phyloP scores from a whole-genome alignment of 2,888 invertebrate genomes.

The Malacosoma neustria region DNA sequence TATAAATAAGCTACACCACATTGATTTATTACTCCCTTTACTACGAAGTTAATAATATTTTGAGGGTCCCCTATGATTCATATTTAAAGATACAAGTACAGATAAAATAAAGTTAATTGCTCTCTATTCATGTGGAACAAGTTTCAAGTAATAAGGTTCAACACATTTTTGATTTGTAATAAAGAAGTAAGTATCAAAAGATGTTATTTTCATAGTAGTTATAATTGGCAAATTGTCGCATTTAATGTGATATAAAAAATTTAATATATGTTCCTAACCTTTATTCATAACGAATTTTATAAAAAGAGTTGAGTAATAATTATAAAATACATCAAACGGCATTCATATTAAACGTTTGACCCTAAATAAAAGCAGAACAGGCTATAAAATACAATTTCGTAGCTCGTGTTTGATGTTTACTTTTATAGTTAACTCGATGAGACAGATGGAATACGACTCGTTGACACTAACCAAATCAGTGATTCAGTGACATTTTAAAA shows the following conservation, averaged over 20 bases:
- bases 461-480: background rate
- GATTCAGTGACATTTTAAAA: background rate
- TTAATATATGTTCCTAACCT: background rate
- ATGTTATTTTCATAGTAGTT: background rate
- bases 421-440: constrained; percentile 27
- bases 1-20: constrained; percentile 17
- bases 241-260: background rate
- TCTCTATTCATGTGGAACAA: background rate
- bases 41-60: background rate
- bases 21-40: constrained; percentile 32
- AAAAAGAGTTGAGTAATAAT: constrained; percentile 21
- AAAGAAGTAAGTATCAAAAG: background rate
- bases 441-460: constrained; percentile 14
- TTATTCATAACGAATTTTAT: too few species aligned
- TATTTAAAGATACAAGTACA: background rate
- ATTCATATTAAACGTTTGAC: constrained; percentile 49
- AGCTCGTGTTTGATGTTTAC: constrained; percentile 44
- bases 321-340: constrained; percentile 58
- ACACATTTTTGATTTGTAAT: background rate
- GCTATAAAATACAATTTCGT: constrained; percentile 35
- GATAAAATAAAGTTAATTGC: background rate
- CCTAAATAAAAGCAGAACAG: constrained; percentile 52
- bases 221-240: background rate
- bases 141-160: background rate
- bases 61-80: background rate